Base-by-base conservation (phyloP, 2,113 vertebrate genomes). In the Cinclus cinclus region DNA sequence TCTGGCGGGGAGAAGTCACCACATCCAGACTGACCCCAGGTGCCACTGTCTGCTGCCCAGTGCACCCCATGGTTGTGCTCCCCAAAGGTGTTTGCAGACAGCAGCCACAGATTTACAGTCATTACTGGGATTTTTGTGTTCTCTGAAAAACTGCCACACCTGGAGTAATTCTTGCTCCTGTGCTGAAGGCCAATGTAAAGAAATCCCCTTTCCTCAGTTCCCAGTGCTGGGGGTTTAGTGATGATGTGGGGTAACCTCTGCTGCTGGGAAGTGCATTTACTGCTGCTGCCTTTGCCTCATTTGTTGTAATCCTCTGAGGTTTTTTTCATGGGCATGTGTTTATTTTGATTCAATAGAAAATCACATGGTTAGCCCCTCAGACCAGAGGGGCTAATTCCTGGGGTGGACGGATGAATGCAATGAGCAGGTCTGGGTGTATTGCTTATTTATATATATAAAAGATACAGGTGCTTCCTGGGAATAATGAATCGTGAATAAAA, bases 21-120 rank as follows among this genome's bases (percentile, higher is more conserved):
- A 0, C 3, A 2, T 13, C 14, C 52, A 6, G 0, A 15, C 2
- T 1, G 1, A 21, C 19, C 49, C 41, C 11, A 0, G 5, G 9
- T 68, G 59, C 31, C 59, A 0, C 55, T 42, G 5, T 1, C 39
- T 15, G 33, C 52, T 31, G 68, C 39, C 25, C 83, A 11, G 31
- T 2, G 31, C 63, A 64, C 33, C 79, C 39, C 65, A 3, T 37
- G 35, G 35, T 37, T 37, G 31, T 39, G 24, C 10, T 42, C 20
- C 18, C 31, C 5, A 5, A 22, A 39, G 52, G 16, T 47, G 47
- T 53, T 76, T 49, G 47, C 77, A 67, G 73, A 28, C n/a, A 70
- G 10, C 41, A 60, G 31, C 5, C 41, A 46, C 31, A 35, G 46
- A 47, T 33, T 70, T 30, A 27, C 24, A 23, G 46, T 15, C 25